Percentiles rank a stretch among this genome's conserved stretches.
These are phyloP conservation scores for Martes martes DNA, from an alignment of 2,113 vertebrate genomes.

Conservation along the genomic window DNA sequence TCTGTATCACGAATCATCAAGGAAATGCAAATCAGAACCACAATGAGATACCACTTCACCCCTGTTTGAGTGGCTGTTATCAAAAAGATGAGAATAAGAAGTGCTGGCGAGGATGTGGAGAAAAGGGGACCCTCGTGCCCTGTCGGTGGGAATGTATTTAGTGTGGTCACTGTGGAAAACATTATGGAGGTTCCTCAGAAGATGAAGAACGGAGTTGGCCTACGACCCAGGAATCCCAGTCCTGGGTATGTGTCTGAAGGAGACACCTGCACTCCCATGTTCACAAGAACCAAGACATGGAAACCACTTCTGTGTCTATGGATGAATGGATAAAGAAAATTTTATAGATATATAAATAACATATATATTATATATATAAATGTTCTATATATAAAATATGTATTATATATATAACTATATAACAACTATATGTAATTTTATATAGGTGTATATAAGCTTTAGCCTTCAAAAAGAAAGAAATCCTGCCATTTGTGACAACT, in stretches of 20 bases:
- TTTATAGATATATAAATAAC: too few relatives aligned
- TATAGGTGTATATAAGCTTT: neutral
- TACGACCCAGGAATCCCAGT: neutral
- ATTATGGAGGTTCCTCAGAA: neutral
- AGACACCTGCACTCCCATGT: neutral
- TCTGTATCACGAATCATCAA: neutral
- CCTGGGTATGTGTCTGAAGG: neutral
- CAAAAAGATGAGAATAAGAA: neutral
- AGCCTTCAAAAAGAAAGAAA: neutral
- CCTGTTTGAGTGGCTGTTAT: neutral
- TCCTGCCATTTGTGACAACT: neutral
- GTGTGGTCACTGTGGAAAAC: neutral
- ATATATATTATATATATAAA: neutral
- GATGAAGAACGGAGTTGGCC: neutral
- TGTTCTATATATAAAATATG: neutral
- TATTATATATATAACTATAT: neutral
- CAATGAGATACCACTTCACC: neutral
- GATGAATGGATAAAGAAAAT: neutral
- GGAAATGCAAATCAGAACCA: neutral
- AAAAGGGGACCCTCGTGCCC: neutral
- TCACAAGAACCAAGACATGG: neutral
- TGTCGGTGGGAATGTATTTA: neutral
- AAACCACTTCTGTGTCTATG: neutral
- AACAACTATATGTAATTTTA: neutral
- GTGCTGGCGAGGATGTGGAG: neutral